Base-by-base conservation (phyloP, 2,797 vertebrate species). In the Helarctos malayanus region DNA sequence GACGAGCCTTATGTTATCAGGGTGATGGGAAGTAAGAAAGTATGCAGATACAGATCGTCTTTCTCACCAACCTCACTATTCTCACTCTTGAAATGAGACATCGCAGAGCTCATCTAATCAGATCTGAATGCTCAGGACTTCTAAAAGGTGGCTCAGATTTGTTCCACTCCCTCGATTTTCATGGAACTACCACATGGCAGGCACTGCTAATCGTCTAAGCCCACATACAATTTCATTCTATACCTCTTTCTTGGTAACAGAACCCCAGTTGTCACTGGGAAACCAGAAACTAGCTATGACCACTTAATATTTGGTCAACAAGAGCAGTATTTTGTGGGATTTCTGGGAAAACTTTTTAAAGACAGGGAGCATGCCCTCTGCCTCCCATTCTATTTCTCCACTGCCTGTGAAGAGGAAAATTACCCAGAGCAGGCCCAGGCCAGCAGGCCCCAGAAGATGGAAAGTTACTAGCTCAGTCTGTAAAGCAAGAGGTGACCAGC, bases 1-100 rank as follows among this genome's bases (percentile, higher is more conserved):
- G 63, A 54, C 54, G 69, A 94, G 19, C 8, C 19, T 97, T 94
- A 94, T 61, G 35, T 54, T 96, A 68, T 87, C 21, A 57, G 19
- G 73, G 29, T 45, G 29, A 45, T 2, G 23, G 38, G 21, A 80
- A 68, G 4, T 73, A 49, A 73, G 13, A 7, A 68, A 56, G 4
- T 4, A 0, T 19, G 10, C 25, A n/a, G 27, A n/a, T 89, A 45
- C 5, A 71, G 25, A 13, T 65, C 19, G 5, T 80, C 29, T 14
- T 83, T 75, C 47, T 59, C 49, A 29, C 23, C 73, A 11, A 78
- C 5, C 3, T 75, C 9, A 29, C 11, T 93, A 76, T 49, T 47
- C 14, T 85, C 32, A 73, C 8, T 49, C n/a, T 19, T 47, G n/a
- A 83, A 49, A 59, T 38, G 19, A n/a, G 38, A 47, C 21, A 13